A percentile compares a stretch with the other conserved stretches of the same genome.
These are phyloP conservation scores for Mesocentrotus franciscanus DNA, from an alignment of 53 echinoderm and acorn worm species.

Conservation along the genomic window DNA sequence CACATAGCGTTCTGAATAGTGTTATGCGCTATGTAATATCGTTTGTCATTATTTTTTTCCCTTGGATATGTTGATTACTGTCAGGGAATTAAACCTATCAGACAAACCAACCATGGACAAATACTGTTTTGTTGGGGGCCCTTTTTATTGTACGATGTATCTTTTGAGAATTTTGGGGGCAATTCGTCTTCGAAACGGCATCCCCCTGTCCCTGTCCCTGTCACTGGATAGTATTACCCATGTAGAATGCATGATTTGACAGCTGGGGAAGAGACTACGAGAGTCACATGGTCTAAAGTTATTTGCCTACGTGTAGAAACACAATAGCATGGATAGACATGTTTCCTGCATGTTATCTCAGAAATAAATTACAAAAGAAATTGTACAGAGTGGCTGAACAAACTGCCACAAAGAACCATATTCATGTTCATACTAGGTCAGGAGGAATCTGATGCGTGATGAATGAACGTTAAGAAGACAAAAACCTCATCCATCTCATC, in stretches of 20 bases:
- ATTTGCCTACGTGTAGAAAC: conserved; percentile 49
- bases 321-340: conserved; percentile 20
- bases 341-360: conserved; percentile 22
- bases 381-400: conserved; percentile 10
- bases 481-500: background rate
- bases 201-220: too few species aligned
- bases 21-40: too few species aligned
- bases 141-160: background rate
- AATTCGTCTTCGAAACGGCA: too few species aligned
- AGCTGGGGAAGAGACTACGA: background rate
- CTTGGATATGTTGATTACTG: too few species aligned
- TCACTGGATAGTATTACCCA: too few species aligned
- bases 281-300: background rate
- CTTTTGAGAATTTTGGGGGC: background rate
- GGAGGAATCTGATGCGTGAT: background rate
- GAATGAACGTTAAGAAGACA: conserved; percentile 17
- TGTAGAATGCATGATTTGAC: background rate
- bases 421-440: conserved; percentile 29
- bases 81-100: too few species aligned
- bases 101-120: too few species aligned
- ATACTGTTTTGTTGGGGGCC: too few species aligned
- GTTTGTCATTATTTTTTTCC: too few species aligned
- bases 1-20: too few species aligned
- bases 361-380: conserved; percentile 39
- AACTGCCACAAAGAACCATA: background rate